These are phyloP conservation scores for Toxonevra muliebris DNA, from an alignment of 2,888 invertebrate species.

Conservation along the genomic window DNA sequence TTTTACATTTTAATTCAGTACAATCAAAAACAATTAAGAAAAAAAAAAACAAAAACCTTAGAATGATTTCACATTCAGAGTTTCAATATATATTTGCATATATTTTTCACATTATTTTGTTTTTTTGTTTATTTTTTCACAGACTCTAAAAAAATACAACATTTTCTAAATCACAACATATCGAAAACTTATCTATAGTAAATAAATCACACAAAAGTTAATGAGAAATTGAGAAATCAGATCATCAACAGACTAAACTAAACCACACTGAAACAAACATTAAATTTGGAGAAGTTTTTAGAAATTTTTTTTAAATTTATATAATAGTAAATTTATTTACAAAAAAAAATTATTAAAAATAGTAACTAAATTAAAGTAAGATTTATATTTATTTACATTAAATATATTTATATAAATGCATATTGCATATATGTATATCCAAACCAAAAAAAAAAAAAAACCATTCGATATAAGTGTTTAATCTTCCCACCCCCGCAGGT, in stretches of 20 bases:
- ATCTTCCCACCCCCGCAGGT: slow-evolving; percentile 65
- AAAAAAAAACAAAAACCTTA: too few relatives aligned
- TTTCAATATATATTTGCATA: too few relatives aligned
- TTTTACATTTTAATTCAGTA: too few relatives aligned
- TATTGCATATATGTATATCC: background rate
- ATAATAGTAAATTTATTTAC: background rate
- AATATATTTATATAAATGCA: too few relatives aligned
- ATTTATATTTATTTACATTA: too few relatives aligned
- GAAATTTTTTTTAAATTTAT: background rate
- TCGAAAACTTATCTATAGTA: slow-evolving; percentile 62
- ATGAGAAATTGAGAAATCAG: slow-evolving; percentile 10
- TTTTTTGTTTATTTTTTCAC: slow-evolving; percentile 47
- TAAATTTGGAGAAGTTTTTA: too few relatives aligned
- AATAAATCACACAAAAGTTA: slow-evolving; percentile 12
- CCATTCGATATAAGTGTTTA: background rate
- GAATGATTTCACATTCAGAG: too few relatives aligned
- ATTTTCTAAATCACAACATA: slow-evolving; percentile 63
- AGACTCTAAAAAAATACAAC: slow-evolving; percentile 60
- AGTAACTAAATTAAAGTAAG: too few relatives aligned
- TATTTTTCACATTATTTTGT: slow-evolving; percentile 2
- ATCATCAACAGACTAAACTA: slow-evolving; percentile 24
- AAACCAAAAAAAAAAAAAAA: slow-evolving; percentile 4
- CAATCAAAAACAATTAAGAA: too few relatives aligned
- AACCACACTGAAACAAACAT: slow-evolving; percentile 33
- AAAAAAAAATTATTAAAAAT: background rate